A percentile compares a stretch with the other conserved stretches of the same genome.
phyloP scores from a whole-genome alignment of 2,797 vertebrate species.

The Silurus aristotelis region DNA sequence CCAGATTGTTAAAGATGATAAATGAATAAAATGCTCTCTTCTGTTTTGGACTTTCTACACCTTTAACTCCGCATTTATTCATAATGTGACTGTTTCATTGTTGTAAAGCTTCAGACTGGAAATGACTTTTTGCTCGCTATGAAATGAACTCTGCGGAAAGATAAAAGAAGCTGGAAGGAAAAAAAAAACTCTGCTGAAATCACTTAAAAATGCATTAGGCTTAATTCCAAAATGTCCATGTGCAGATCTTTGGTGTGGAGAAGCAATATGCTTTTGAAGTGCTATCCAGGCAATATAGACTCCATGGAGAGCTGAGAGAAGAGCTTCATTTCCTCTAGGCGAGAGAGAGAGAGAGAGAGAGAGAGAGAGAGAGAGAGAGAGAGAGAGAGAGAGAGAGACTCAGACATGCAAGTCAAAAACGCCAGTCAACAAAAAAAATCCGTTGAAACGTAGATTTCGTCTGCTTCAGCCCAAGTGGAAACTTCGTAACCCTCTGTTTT shows the following conservation, averaged over 20 bases:
- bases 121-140: slow-evolving; percentile 24
- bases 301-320: slow-evolving; percentile 34
- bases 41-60: background rate
- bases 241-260: slow-evolving; percentile 43
- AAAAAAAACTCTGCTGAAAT: slow-evolving; percentile 32
- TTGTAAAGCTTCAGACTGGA: background rate
- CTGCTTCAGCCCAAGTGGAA: background rate
- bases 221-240: slow-evolving; percentile 46
- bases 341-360: slow-evolving; percentile 15
- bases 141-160: slow-evolving; percentile 23
- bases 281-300: slow-evolving; percentile 34
- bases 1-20: too few relatives aligned
- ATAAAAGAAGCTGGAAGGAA: background rate
- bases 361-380: slow-evolving; percentile 12
- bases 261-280: slow-evolving; percentile 43
- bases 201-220: slow-evolving; percentile 49
- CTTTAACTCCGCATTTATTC: background rate
- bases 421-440: slow-evolving; percentile 1
- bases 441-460: background rate
- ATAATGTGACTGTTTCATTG: background rate
- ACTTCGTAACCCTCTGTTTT: background rate
- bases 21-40: background rate
- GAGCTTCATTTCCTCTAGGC: slow-evolving; percentile 37
- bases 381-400: slow-evolving; percentile 12
- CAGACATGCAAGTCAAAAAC: slow-evolving; percentile 27